Evolutionary conservation across 2,113 vertebrate genomes (phyloP).

Genomic region (Eonycteris spelaea): DNA sequence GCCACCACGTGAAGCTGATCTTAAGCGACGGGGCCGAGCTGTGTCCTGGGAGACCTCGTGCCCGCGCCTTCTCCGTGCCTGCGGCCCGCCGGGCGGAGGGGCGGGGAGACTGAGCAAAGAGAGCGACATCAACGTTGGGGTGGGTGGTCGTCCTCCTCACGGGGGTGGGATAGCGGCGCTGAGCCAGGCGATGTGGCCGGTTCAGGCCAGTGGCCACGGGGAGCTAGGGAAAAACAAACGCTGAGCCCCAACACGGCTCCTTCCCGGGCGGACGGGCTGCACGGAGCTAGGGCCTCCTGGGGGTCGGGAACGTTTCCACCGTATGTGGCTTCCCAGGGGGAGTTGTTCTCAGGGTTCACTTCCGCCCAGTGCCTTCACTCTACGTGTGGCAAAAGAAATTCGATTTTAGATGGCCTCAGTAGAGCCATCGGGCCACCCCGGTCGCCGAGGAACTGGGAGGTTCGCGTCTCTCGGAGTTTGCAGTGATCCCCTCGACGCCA

Average conservation of each 20-base stretch:
- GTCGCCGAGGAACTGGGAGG: background rate
- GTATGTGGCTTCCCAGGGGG: background rate
- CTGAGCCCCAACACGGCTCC: fast-evolving
- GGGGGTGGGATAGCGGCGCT: constrained; percentile 74
- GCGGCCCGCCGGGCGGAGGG: no score
- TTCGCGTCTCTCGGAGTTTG: background rate
- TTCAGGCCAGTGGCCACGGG: background rate
- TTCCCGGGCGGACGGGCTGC: no score
- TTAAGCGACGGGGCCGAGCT: background rate
- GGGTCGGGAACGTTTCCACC: background rate
- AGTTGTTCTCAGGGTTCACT: background rate
- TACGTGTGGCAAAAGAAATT: background rate
- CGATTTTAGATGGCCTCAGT: no score
- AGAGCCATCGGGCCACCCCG: background rate
- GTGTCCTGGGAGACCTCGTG: background rate
- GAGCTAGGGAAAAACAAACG: constrained; percentile 66
- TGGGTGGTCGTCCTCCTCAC: background rate
- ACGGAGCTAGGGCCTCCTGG: background rate
- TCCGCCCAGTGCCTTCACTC: background rate
- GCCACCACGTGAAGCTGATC: background rate
- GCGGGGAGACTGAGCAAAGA: background rate
- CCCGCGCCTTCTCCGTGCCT: background rate
- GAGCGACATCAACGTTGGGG: background rate
- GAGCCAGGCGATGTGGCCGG: constrained; percentile 73
- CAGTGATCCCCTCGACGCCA: background rate